Evolutionary conservation across 2,888 invertebrate genomes (phyloP).

Genomic region (Scelioninae gen. 1): DNA sequence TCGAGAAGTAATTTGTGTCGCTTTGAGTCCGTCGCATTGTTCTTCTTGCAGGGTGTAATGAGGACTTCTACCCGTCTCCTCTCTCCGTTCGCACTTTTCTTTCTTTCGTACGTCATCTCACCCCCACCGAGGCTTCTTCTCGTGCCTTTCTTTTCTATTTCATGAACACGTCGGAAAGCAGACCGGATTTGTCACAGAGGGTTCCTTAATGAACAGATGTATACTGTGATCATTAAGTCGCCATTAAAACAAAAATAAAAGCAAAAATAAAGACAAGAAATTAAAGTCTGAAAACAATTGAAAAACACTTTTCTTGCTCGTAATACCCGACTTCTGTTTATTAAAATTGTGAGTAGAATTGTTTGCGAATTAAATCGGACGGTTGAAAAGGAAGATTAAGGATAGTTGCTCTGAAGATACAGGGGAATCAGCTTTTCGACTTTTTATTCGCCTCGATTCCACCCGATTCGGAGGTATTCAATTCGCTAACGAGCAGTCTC

Average conservation of each 20-base stretch:
- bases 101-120: slow-evolving; percentile 69
- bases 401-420: slow-evolving; percentile 13
- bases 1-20: slow-evolving; percentile 80
- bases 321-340: neutral
- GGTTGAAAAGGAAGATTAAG: neutral
- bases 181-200: slow-evolving; percentile 77
- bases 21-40: slow-evolving; percentile 75
- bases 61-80: slow-evolving; percentile 69
- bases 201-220: slow-evolving; percentile 80
- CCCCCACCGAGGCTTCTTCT: slow-evolving; percentile 60
- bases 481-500: slow-evolving; percentile 80
- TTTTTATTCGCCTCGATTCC: slow-evolving; percentile 73
- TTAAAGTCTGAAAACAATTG: too few relatives aligned
- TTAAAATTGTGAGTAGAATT: neutral
- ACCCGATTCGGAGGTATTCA: slow-evolving; percentile 76
- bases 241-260: slow-evolving; percentile 49
- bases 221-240: slow-evolving; percentile 77
- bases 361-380: neutral
- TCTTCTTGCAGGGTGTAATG: slow-evolving; percentile 72
- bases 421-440: slow-evolving; percentile 55
- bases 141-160: slow-evolving; percentile 69
- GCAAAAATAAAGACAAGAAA: too few relatives aligned
- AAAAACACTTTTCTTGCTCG: too few relatives aligned
- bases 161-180: slow-evolving; percentile 73
- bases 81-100: slow-evolving; percentile 70